Conservation (phyloP, 2,797 vertebrate genomes). For the Choloepus didactylus region DNA sequence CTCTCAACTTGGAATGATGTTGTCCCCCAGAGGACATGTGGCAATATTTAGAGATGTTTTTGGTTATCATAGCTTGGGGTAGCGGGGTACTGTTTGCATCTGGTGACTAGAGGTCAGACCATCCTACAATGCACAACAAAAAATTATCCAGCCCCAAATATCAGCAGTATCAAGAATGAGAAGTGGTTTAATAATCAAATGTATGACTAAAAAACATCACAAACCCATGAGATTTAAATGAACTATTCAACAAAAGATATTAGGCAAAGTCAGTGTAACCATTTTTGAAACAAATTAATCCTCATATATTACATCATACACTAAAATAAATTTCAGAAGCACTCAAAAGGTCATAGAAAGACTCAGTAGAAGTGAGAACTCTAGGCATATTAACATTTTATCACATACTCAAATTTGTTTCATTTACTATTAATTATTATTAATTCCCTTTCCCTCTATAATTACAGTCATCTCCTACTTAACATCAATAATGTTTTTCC, state of each 20-base stretch:
- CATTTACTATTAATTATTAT: not conserved
- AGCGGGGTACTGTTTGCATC: not conserved
- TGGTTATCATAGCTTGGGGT: not conserved
- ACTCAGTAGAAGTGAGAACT: not conserved
- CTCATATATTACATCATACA: not conserved
- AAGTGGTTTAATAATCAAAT: not conserved
- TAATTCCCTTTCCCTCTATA: not conserved
- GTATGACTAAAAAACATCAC: not conserved
- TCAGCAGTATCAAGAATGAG: not conserved
- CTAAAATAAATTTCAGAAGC: not conserved
- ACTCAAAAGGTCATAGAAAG: not conserved
- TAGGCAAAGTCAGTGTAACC: not conserved
- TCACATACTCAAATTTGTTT: conserved; percentile 6
- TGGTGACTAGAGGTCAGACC: not conserved
- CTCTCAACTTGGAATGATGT: not conserved
- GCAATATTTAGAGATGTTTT: not conserved
- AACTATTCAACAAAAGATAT: not conserved
- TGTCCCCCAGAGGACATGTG: not conserved
- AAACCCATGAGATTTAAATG: not conserved
- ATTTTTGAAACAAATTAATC: not conserved
- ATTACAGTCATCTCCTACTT: not conserved
- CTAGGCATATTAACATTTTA: not conserved
- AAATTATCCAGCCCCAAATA: not conserved
- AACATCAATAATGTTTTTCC: not conserved
- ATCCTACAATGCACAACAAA: not conserved